Conservation (phyloP, 2,113 vertebrate species). For the Geococcyx californianus region DNA sequence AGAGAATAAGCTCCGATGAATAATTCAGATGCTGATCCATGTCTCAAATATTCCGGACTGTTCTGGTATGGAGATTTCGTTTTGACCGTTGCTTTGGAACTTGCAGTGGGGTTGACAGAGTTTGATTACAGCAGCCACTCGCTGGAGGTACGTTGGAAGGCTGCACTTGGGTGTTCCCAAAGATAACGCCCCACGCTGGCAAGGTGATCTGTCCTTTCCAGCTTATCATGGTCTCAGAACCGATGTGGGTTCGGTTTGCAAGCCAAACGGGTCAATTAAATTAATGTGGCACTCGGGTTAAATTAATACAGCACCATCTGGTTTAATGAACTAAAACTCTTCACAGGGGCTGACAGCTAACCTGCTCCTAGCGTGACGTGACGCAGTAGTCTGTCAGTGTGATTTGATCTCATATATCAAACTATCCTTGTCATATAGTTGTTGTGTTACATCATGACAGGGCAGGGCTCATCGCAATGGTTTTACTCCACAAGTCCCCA, state of each 20-base stretch:
- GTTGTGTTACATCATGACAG: accelerated
- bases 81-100: background rate
- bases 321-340: background rate
- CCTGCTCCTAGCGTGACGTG: background rate
- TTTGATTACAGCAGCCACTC: background rate
- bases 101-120: background rate
- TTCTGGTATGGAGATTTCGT: background rate
- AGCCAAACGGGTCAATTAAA: background rate
- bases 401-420: background rate
- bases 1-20: background rate
- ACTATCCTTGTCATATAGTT: background rate
- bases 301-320: background rate
- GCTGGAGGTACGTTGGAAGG: background rate
- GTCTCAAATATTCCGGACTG: background rate
- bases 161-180: background rate
- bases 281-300: background rate
- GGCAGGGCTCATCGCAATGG: accelerated
- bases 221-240: background rate
- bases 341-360: background rate
- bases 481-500: background rate
- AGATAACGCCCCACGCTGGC: background rate
- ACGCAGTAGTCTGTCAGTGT: background rate
- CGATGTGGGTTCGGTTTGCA: background rate
- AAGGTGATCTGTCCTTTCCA: background rate
- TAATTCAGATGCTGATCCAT: background rate